Percentiles rank a stretch among this genome's conserved stretches.
These are phyloP conservation scores for Columba livia DNA, from an alignment of 2,113 vertebrate genomes.

Conservation along the genomic window DNA sequence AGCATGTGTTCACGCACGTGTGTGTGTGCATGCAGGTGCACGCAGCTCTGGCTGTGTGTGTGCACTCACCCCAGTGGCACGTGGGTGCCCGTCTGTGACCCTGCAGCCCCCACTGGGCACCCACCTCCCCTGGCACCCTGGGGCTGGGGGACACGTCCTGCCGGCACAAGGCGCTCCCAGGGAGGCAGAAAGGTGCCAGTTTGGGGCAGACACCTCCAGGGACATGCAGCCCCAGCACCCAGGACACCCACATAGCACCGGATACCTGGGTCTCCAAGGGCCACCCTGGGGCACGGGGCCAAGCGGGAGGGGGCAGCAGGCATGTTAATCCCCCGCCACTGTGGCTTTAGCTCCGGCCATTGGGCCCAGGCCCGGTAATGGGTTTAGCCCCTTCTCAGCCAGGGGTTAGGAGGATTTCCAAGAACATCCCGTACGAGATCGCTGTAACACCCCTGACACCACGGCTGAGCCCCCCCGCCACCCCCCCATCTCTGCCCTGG, in stretches of 20 bases:
- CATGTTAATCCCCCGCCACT: not conserved
- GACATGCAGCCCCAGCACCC: fast-evolving
- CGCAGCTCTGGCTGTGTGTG: not conserved
- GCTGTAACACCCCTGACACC: not conserved
- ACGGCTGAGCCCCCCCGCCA: not conserved
- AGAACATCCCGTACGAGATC: slow-evolving; percentile 67
- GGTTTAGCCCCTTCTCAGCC: slow-evolving; percentile 59
- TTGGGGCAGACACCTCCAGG: not conserved
- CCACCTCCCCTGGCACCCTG: not conserved
- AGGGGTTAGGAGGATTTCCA: slow-evolving; percentile 60
- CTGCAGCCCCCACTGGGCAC: not conserved
- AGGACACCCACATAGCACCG: fast-evolving
- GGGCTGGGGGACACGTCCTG: not conserved
- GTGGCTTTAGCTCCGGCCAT: slow-evolving; percentile 12
- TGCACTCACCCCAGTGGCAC: not conserved
- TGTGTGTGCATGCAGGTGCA: fast-evolving
- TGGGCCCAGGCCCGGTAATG: slow-evolving; percentile 12
- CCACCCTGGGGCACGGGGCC: fast-evolving
- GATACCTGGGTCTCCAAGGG: not conserved
- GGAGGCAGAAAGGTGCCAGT: not conserved
- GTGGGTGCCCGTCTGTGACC: too few species aligned
- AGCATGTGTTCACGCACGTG: too few species aligned
- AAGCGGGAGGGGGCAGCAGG: fast-evolving
- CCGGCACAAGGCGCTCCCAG: not conserved
- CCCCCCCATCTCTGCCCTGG: fast-evolving